These are phyloP conservation scores for Neodiprion lecontei DNA, from an alignment of 1,140 invertebrate genomes.

Conservation along the genomic window DNA sequence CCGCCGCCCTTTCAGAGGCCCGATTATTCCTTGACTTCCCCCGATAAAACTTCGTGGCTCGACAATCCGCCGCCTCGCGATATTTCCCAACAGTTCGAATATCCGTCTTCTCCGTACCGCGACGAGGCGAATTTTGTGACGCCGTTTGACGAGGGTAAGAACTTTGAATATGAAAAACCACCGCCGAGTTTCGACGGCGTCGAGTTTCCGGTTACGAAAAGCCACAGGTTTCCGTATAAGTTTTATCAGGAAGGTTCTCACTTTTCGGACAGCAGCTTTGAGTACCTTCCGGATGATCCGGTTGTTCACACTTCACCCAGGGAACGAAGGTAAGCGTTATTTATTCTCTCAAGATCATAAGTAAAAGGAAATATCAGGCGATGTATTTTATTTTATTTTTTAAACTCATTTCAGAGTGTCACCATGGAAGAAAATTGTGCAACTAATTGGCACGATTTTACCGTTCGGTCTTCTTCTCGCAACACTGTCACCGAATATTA, in stretches of 20 bases:
- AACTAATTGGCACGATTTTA: slow-evolving; percentile 53
- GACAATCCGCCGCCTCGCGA: not conserved
- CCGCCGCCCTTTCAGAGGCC: not conserved
- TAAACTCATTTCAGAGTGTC: slow-evolving; percentile 37
- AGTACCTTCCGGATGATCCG: slow-evolving; percentile 25
- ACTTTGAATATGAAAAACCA: not conserved
- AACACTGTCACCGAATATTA: slow-evolving; percentile 48
- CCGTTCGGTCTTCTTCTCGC: slow-evolving; percentile 56
- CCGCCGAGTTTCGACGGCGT: not conserved
- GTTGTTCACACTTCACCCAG: slow-evolving; percentile 14
- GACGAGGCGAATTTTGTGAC: not conserved
- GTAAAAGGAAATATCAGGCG: not conserved
- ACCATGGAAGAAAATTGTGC: slow-evolving; percentile 55
- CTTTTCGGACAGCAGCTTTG: slow-evolving; percentile 21
- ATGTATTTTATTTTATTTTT: not conserved
- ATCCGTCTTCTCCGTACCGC: not conserved
- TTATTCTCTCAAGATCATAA: not conserved
- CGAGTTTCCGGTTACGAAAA: slow-evolving; percentile 24
- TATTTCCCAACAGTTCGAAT: not conserved
- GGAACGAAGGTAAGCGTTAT: not conserved
- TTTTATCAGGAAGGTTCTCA: slow-evolving; percentile 34
- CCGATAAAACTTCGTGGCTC: not conserved
- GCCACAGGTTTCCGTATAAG: slow-evolving; percentile 40
- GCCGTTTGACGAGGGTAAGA: not conserved
- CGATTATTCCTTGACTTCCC: not conserved